These are phyloP conservation scores for Microctenopoma lineatum DNA, from an alignment of 2,797 vertebrate genomes.

Conservation along the genomic window DNA sequence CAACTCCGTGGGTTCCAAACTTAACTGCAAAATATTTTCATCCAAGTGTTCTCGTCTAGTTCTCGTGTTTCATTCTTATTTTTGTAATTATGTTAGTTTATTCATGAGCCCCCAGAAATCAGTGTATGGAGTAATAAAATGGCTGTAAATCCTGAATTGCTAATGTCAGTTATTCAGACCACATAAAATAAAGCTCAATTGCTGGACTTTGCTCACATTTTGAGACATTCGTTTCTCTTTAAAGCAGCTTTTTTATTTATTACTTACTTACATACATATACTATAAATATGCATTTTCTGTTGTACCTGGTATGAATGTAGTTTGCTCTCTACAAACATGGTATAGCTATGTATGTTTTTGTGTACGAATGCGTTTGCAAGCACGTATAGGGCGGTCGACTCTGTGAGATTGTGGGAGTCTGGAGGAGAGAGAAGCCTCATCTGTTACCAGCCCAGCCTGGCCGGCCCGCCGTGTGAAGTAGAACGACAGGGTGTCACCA, in stretches of 20 bases:
- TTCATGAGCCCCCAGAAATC: too few relatives aligned
- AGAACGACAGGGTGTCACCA: conserved; percentile 85
- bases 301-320: conserved; percentile 29
- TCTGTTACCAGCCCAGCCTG: conserved; percentile 81
- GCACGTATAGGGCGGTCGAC: conserved; percentile 72
- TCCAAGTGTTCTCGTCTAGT: too few relatives aligned
- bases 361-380: conserved; percentile 61
- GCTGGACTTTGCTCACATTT: too few relatives aligned
- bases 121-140: too few relatives aligned
- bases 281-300: conserved; percentile 9
- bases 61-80: too few relatives aligned
- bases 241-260: not conserved
- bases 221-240: too few relatives aligned
- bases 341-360: conserved; percentile 40
- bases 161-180: too few relatives aligned
- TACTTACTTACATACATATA: not conserved
- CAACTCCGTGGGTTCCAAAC: too few relatives aligned
- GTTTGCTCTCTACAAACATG: conserved; percentile 70
- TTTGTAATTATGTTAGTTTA: too few relatives aligned
- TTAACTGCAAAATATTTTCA: too few relatives aligned
- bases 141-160: too few relatives aligned
- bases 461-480: conserved; percentile 81
- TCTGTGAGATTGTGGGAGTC: conserved; percentile 78
- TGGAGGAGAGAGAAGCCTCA: conserved; percentile 85
- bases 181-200: too few relatives aligned